phyloP scores from a whole-genome alignment of 2,113 vertebrate species.

The Ammodytes dubius region DNA sequence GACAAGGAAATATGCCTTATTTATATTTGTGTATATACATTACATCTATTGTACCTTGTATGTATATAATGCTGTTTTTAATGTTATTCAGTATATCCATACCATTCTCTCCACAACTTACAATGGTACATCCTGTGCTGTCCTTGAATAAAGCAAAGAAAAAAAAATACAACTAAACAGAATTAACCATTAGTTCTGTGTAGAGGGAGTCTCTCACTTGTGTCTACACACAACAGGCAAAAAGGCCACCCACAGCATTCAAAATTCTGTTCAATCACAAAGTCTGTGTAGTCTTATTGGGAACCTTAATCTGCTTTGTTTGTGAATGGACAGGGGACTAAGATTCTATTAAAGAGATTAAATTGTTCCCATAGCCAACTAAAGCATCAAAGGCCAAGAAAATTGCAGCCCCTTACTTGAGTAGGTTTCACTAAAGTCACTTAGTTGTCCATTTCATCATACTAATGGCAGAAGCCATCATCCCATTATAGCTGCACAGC shows the following conservation, averaged over 20 bases:
- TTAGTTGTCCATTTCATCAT: conserved; percentile 89
- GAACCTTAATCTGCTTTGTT: conserved; percentile 80
- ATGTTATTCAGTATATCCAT: not conserved
- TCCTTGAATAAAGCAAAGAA: conserved; percentile 10
- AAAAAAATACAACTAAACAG: not conserved
- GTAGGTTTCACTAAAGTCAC: conserved; percentile 81
- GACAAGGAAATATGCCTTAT: not conserved
- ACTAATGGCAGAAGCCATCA: conserved; percentile 83
- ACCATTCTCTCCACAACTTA: not conserved
- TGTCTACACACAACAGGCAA: conserved; percentile 3
- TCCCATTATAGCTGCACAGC: conserved; percentile 75
- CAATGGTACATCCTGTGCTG: not conserved
- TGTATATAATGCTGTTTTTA: not conserved
- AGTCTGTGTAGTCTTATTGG: conserved; percentile 65
- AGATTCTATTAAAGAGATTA: conserved; percentile 83
- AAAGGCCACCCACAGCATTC: conserved; percentile 51
- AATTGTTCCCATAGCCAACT: conserved; percentile 86
- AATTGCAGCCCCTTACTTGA: conserved; percentile 82
- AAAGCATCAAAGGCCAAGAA: conserved; percentile 84
- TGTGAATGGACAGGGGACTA: conserved; percentile 71
- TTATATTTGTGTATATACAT: not conserved
- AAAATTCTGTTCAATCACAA: conserved; percentile 66
- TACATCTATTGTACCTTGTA: not conserved
- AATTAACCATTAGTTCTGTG: not conserved
- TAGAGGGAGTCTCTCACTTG: not conserved